Evolutionary conservation across 2,888 invertebrate species (phyloP).

Genomic region (Leucania comma): DNA sequence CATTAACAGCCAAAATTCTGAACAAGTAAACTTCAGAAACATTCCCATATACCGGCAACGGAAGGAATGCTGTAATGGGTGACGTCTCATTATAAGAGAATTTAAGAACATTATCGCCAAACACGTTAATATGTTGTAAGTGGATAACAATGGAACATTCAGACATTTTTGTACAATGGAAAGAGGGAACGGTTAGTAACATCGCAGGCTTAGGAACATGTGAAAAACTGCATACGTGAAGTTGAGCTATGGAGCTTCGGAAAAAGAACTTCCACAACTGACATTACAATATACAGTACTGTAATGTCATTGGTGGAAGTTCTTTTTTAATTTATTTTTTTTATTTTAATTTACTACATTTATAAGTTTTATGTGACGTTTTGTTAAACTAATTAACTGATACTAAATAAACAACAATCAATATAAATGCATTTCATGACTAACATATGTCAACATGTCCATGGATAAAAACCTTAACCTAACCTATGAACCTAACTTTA

Average conservation of each 20-base stretch:
- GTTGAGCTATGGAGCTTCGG: too few species aligned
- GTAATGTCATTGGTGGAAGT: too few species aligned
- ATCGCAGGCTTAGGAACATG: conserved; percentile 11
- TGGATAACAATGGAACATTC: conserved; percentile 72
- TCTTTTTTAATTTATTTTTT: neutral
- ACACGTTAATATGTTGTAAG: conserved; percentile 51
- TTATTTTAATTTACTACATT: too few species aligned
- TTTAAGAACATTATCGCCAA: conserved; percentile 35
- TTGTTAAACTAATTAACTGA: too few species aligned
- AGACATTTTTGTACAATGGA: conserved; percentile 65
- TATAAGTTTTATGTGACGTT: too few species aligned
- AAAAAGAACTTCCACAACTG: too few species aligned
- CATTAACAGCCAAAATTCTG: neutral
- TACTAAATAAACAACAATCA: too few species aligned
- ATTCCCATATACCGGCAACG: neutral
- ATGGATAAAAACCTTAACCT: too few species aligned
- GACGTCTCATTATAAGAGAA: conserved; percentile 35
- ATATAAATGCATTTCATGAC: too few species aligned
- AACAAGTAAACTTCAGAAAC: conserved; percentile 16
- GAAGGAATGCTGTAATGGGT: conserved; percentile 22
- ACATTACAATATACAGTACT: too few species aligned
- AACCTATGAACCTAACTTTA: too few species aligned
- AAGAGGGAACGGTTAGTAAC: conserved; percentile 13
- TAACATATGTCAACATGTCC: too few species aligned
- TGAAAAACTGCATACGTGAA: conserved; percentile 8